These are phyloP conservation scores for Synanthedon vespiformis DNA, from an alignment of 2,888 invertebrate genomes.

Conservation along the genomic window DNA sequence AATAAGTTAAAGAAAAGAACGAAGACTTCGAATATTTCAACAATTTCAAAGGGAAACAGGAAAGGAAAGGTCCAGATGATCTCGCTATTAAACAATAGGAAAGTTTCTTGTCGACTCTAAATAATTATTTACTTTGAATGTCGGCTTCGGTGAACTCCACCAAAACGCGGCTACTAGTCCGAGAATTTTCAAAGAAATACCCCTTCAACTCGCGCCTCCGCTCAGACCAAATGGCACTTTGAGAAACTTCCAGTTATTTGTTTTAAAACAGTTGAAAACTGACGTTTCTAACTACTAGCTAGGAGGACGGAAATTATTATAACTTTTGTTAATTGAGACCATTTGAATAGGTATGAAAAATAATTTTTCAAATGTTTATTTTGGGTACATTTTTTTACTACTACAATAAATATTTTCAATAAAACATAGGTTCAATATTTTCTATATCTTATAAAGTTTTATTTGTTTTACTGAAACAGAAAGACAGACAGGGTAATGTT, in stretches of 20 bases:
- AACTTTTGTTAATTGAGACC: background rate
- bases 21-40: background rate
- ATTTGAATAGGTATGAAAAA: background rate
- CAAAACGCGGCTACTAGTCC: background rate
- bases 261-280: conserved; percentile 1
- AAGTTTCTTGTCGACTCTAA: background rate
- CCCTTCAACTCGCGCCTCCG: background rate
- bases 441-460: too few species aligned
- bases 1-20: too few species aligned
- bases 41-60: background rate
- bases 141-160: background rate
- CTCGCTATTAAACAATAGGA: background rate
- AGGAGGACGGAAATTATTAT: background rate
- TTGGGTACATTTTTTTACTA: too few species aligned
- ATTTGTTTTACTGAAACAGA: too few species aligned
- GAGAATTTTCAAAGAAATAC: background rate
- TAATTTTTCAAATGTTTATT: too few species aligned
- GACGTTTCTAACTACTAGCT: background rate
- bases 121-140: conserved; percentile 1
- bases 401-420: too few species aligned
- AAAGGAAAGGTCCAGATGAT: background rate
- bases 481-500: too few species aligned
- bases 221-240: background rate
- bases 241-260: background rate
- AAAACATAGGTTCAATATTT: too few species aligned